A percentile compares a stretch with the other conserved stretches of the same genome.
phyloP scores from a whole-genome alignment of 1,140 invertebrate genomes.

The Drosophila nigromelanica region DNA sequence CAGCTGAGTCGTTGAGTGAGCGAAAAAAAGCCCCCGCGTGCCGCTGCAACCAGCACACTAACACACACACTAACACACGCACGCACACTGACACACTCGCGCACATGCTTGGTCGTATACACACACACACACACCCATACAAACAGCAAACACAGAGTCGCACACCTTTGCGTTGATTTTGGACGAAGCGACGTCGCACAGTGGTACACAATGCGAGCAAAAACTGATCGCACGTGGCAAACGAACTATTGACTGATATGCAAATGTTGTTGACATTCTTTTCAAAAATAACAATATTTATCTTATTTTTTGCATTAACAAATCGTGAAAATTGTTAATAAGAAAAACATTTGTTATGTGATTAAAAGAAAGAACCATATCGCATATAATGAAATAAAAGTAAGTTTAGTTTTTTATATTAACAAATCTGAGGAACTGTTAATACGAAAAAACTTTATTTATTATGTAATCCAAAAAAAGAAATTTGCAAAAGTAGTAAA shows the following conservation, averaged over 20 bases:
- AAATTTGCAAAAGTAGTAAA: too few species aligned
- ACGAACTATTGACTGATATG: neutral
- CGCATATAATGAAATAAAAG: too few species aligned
- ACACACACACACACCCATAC: constrained; percentile 30
- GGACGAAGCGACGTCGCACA: constrained; percentile 60
- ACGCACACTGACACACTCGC: constrained; percentile 38
- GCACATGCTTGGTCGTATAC: constrained; percentile 8
- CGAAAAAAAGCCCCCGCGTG: constrained; percentile 73
- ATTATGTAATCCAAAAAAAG: too few species aligned
- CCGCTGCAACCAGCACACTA: constrained; percentile 69
- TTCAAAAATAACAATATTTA: too few species aligned
- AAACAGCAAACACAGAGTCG: constrained; percentile 61
- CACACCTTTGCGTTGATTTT: constrained; percentile 81
- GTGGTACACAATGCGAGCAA: constrained; percentile 17
- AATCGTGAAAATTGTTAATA: too few species aligned
- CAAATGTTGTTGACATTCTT: too few species aligned
- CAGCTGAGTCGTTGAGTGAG: constrained; percentile 41
- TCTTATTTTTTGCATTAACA: too few species aligned
- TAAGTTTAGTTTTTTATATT: too few species aligned
- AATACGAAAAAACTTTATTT: too few species aligned
- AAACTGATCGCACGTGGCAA: constrained; percentile 33
- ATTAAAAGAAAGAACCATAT: too few species aligned
- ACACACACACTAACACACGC: constrained; percentile 27
- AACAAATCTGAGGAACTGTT: too few species aligned
- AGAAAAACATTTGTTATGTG: too few species aligned